phyloP scores from a whole-genome alignment of 2,113 vertebrate species.

The Passer montanus region DNA sequence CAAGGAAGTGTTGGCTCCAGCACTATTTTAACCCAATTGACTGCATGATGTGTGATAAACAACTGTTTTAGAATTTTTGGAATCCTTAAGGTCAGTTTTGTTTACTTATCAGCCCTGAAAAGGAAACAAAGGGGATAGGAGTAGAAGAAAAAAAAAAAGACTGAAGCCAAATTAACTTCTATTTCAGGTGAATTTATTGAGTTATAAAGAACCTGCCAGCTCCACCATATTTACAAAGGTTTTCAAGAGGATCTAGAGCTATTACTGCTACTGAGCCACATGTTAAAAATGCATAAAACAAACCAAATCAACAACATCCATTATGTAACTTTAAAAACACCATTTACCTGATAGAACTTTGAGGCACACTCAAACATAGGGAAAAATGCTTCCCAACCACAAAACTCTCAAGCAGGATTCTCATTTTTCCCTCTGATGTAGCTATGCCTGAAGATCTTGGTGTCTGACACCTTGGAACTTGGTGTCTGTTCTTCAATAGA shows the following conservation, averaged over 20 bases:
- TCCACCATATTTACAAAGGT: constrained; percentile 53
- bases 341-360: neutral
- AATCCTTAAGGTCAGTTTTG: neutral
- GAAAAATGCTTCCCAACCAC: neutral
- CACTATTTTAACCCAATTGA: neutral
- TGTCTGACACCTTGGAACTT: neutral
- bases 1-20: neutral
- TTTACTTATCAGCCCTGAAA: neutral
- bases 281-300: neutral
- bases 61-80: neutral
- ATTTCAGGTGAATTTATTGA: constrained; percentile 52
- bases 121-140: neutral
- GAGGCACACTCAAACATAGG: neutral
- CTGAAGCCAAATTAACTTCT: neutral
- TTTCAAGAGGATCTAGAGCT: neutral
- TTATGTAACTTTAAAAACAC: neutral
- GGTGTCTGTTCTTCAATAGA: neutral
- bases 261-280: neutral
- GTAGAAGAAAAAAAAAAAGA: neutral
- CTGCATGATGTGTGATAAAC: neutral
- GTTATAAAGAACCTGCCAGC: constrained; percentile 22
- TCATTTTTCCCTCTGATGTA: neutral
- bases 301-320: neutral
- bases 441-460: neutral
- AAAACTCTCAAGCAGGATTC: neutral